phyloP scores from a whole-genome alignment of 2,113 vertebrate species.

The Neolamprologus falcicula region DNA sequence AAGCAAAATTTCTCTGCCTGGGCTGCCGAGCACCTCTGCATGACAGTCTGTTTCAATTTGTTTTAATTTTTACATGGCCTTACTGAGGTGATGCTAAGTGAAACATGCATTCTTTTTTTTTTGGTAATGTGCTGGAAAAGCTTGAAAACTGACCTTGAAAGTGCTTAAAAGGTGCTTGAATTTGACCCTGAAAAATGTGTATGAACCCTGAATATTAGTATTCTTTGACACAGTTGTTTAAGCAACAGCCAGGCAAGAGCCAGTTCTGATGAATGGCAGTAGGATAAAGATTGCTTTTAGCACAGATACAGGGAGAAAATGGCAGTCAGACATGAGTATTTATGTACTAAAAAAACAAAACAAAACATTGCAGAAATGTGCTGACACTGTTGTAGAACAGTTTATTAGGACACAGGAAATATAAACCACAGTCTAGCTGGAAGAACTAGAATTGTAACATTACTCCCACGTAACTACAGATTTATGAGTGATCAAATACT shows the following conservation, averaged over 20 bases:
- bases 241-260: background rate
- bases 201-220: background rate
- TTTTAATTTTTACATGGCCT: background rate
- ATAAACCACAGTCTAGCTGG: background rate
- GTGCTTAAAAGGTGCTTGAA: background rate
- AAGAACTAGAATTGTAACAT: background rate
- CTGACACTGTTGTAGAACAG: background rate
- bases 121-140: background rate
- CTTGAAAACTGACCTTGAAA: background rate
- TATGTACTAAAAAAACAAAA: background rate
- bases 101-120: background rate
- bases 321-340: background rate
- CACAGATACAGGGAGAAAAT: background rate
- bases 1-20: background rate
- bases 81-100: background rate
- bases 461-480: background rate
- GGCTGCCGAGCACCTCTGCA: background rate
- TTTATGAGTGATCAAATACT: background rate
- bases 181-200: background rate
- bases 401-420: background rate
- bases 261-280: background rate
- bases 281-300: background rate
- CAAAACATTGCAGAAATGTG: background rate
- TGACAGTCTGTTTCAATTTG: background rate
- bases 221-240: background rate